Evolutionary conservation across 2,888 invertebrate genomes (phyloP), one percentile per base, ranked within the genome.

Genomic region (Pharmacophagus antenor): DNA sequence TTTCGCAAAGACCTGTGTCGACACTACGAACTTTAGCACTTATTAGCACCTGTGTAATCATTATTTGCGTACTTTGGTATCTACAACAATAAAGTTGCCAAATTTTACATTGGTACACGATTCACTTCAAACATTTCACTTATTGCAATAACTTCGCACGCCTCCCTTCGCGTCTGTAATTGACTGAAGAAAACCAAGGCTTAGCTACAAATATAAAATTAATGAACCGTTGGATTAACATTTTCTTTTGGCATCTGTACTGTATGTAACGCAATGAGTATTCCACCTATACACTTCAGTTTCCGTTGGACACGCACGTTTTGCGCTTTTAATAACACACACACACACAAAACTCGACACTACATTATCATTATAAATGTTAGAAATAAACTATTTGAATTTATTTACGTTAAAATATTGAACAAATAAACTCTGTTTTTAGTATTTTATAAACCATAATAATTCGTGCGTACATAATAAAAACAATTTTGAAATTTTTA

Each of bases 151-250:
- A 53, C 41, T 58, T 77, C 82, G 85, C 83, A 80, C 76, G 73
- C 69, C 66, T 78, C 71, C 73, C 61, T 72, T 70, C 72, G 68
- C 63, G 80, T 72, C 74, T 71, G 72, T 82, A 77, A 78, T 77
- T 80, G 79, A 88, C 88, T 90, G 84, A 82, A 82, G 84, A 85
- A 84, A 87, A 85, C 80, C 82, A 77, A 78, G 79, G 82, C 77
- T 83, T 81, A 81, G 80, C 79, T 79, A 80, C 82, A 84, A 81
- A 61, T 76, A 77, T 79, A 82, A 66, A 71, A 79, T 80, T 85
- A 84, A 79, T 80, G 77, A 81, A 76, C 73, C 72, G 72, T 73
- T 66, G 80, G 84, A 90, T 90, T 90, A 86, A 80, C 88, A 90
- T 90, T 87, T 83, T 79, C 80, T 80, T 89, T 88, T 85, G 88